Base-by-base conservation (phyloP, 2,113 vertebrate genomes). In the Penelope pileata region DNA sequence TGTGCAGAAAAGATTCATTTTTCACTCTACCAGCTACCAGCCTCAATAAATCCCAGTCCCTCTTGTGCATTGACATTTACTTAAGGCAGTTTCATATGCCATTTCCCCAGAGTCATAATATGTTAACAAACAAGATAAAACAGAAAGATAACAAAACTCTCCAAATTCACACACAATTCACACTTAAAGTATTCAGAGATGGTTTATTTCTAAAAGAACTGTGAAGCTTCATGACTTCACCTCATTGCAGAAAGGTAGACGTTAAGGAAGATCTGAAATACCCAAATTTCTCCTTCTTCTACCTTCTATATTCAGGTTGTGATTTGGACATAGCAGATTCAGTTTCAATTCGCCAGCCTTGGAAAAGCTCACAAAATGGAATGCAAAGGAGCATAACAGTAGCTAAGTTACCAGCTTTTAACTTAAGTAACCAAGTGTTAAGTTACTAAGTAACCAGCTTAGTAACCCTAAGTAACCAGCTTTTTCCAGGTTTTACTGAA, bases 371-470 rank as follows among this genome's bases (percentile, higher is more conserved):
- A 80, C 23, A 81, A 43, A 76, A 83, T 32, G 15, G n/a, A 76
- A 91, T 0, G 0, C 7, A 4, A 10, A 73, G 21, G 10, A 42
- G 22, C 3, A 12, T 8, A 60, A 40, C 0, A 0, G 16, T 4
- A 58, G 2, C 27, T 45, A 74, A 83, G 88, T n/a, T n/a, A n/a
- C n/a, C n/a, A n/a, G n/a, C n/a, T n/a, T n/a, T n/a, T n/a, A n/a
- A n/a, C n/a, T n/a, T n/a, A n/a, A n/a, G n/a, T n/a, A n/a, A n/a
- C n/a, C n/a, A n/a, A n/a, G n/a, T n/a, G n/a, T n/a, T n/a, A n/a
- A n/a, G n/a, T n/a, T n/a, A n/a, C n/a, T n/a, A n/a, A n/a, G n/a
- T n/a, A n/a, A n/a, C n/a, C n/a, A n/a, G n/a, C n/a, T n/a, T n/a
- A n/a, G n/a, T n/a, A n/a, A n/a, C 2, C n/a, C 38, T 60, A 67